phyloP scores from a whole-genome alignment of 2,113 vertebrate species.

The Pseudorasbora parva region DNA sequence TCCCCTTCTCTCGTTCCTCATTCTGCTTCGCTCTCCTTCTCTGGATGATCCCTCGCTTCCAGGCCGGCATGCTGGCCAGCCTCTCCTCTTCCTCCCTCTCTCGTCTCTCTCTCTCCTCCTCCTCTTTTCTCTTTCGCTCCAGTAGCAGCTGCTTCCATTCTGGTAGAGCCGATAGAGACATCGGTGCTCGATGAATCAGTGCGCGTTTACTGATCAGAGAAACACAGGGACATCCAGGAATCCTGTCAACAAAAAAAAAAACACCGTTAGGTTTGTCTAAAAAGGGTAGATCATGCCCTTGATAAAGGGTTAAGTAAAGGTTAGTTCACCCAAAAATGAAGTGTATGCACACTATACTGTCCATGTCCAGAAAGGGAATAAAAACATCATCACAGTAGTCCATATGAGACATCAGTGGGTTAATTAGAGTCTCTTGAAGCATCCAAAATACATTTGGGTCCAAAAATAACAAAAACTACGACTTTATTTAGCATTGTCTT shows the following conservation, averaged over 20 bases:
- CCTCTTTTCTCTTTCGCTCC: conserved; percentile 83
- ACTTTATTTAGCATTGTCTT: no score
- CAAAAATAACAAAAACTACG: no score
- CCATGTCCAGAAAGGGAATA: no score
- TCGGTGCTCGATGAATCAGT: conserved; percentile 41
- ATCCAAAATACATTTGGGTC: no score
- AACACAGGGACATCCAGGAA: not conserved
- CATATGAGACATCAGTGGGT: no score
- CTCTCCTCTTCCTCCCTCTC: conserved; percentile 82
- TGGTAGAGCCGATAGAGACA: conserved; percentile 80
- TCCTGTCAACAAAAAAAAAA: conserved; percentile 3
- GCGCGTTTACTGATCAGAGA: not conserved
- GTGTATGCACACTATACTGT: no score
- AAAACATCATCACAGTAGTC: no score
- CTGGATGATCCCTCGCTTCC: conserved; percentile 88
- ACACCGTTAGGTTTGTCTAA: no score
- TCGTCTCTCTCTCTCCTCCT: conserved; percentile 78
- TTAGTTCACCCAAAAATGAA: no score
- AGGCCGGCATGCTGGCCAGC: conserved; percentile 85
- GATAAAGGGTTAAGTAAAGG: no score
- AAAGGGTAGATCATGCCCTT: no score
- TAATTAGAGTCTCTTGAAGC: no score
- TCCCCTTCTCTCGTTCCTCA: conserved; percentile 63
- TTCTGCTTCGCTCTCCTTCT: conserved; percentile 81
- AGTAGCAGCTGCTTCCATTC: conserved; percentile 88